Evolutionary conservation across 2,888 invertebrate species (phyloP), one percentile per base, ranked within the genome.

Genomic region (Lingula anatina): DNA sequence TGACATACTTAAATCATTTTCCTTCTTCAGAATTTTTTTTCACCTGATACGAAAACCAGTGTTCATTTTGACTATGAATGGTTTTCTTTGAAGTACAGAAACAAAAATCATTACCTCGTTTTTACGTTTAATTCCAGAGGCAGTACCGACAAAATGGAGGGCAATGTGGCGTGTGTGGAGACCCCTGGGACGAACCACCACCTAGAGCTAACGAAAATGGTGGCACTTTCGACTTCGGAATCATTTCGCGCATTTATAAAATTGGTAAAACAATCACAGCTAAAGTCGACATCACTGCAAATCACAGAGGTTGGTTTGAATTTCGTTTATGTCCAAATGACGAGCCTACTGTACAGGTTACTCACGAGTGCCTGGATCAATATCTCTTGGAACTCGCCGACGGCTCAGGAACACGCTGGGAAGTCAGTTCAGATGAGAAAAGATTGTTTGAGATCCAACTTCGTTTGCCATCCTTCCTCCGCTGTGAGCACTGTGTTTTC

Each of bases 131-230:
- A 28, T 39, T 24, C 35, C 54, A 70, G 70, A 60, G 64, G 2
- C 70, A 70, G 46, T 68, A 64, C 46, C 62, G 62, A 21, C 27
- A 49, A 26, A 66, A 65, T 51, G 63, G 60, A 28, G 94, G 94
- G 1, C 84, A 85, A 64, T 94, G 94, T 71, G 94, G 94, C 0
- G 82, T 90, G 41, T 94, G 94, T 70, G 94, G 94, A 0, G 94
- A 94, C 75, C 86, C 91, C 2, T 86, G 85, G 72, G 56, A 65
- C 9, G 66, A 66, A 3, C 65, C 70, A n/a, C n/a, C n/a, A n/a
- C n/a, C n/a, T n/a, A 63, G 69, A n/a, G 60, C 64, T 20, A 68
- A 74, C 52, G 76, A 76, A 57, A 59, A 63, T 9, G 70, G 73
- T 3, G 76, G 76, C 2, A 65, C 60, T 50, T 75, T 65, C 55